These are phyloP conservation scores for Steatocranus sp. DNA, from an alignment of 2,797 vertebrate species.

Conservation along the genomic window DNA sequence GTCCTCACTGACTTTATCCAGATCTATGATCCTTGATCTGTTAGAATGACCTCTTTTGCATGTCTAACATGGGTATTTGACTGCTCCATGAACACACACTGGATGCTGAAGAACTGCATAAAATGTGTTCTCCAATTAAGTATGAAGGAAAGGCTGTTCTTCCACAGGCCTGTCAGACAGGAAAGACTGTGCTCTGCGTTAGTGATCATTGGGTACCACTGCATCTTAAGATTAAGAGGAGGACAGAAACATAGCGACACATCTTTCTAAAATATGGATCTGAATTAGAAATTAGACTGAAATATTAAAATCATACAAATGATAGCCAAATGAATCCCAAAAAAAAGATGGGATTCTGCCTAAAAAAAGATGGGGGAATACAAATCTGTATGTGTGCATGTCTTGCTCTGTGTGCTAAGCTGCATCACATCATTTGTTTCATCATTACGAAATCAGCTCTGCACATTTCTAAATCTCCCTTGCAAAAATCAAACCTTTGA, in stretches of 20 bases:
- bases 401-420: background rate
- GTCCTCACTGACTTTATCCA: background rate
- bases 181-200: constrained; percentile 22
- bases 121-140: constrained; percentile 55
- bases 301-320: constrained; percentile 11
- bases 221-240: constrained; percentile 2
- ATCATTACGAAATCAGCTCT: constrained; percentile 13
- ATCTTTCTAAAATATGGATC: background rate
- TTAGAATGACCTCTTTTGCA: background rate
- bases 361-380: constrained; percentile 6
- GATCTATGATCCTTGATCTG: background rate
- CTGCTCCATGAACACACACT: constrained; percentile 28
- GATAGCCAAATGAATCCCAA: background rate
- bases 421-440: constrained; percentile 44
- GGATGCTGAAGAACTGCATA: constrained; percentile 42
- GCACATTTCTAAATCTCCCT: constrained; percentile 16
- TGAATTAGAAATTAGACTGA: background rate
- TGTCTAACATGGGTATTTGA: constrained; percentile 28
- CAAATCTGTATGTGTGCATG: background rate
- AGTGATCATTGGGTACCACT: constrained; percentile 4
- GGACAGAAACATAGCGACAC: background rate
- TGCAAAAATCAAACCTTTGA: constrained; percentile 5
- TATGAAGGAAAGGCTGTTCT: constrained; percentile 39
- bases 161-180: constrained; percentile 25
- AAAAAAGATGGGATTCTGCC: background rate